Evolutionary conservation across 23 tunicate species (phyloP).

Genomic region (Phallusia fumigata): DNA sequence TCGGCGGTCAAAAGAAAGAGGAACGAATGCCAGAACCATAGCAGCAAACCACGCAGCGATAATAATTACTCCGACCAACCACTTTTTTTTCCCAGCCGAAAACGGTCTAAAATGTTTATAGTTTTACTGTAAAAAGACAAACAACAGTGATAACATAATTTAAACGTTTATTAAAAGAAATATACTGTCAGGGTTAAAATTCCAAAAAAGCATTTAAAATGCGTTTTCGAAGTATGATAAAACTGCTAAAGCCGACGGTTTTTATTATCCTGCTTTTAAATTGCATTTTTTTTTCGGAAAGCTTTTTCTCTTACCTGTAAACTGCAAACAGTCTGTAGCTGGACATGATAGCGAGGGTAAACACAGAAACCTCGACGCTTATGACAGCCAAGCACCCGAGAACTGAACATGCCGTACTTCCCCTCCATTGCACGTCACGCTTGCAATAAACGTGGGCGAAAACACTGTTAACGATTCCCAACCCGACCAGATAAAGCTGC

Average conservation of each 20-base stretch:
- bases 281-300: too few relatives aligned
- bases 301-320: constrained; percentile 12
- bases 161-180: too few relatives aligned
- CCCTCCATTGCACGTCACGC: constrained; percentile 47
- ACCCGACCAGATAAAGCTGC: constrained; percentile 35
- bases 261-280: too few relatives aligned
- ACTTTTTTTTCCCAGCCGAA: not conserved
- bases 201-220: too few relatives aligned
- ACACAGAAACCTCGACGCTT: constrained; percentile 37
- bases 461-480: constrained; percentile 18
- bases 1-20: constrained; percentile 12
- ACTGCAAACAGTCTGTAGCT: constrained; percentile 31
- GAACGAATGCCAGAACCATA: constrained; percentile 46
- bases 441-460: constrained; percentile 31
- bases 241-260: too few relatives aligned
- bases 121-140: not conserved
- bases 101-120: constrained; percentile 20
- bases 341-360: constrained; percentile 44
- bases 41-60: constrained; percentile 36
- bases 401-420: constrained; percentile 31
- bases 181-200: too few relatives aligned
- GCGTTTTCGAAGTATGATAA: too few relatives aligned
- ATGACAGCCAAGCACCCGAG: constrained; percentile 53
- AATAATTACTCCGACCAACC: constrained; percentile 18
- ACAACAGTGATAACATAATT: too few relatives aligned